Evolutionary conservation across 2,113 vertebrate genomes (phyloP), one percentile per base, ranked within the genome.

Genomic region (Aleadryas rufinucha): DNA sequence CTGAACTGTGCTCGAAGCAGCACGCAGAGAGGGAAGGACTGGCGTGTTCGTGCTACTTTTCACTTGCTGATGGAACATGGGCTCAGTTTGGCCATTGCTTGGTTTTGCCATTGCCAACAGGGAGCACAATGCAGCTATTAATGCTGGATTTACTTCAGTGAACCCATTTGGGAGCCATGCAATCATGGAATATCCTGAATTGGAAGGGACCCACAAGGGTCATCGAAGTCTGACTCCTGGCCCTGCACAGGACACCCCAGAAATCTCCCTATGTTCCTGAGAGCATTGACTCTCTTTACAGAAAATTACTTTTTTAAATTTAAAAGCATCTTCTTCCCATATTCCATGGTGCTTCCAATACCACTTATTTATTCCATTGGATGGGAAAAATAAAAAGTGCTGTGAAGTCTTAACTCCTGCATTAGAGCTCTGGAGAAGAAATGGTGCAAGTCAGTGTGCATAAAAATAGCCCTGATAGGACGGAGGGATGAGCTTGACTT

Each of bases 61-160:
- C n/a, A 14, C 11, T 16, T 65, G 0, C 1, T 39, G 12, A 6
- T 31, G n/a, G 37, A n/a, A n/a, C 3, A 1, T 3, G 23, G 77
- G 9, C 27, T 75, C 23, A 5, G 11, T 47, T 54, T 61, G 70
- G 41, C 50, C 15, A 2, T 4, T 28, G 24, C 7, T 53, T 13
- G 16, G 31, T 65, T 78, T 65, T 65, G 5, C 39, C 30, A 17
- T 35, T 77, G 41, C 56, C 30, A 60, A 16, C 37, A 77, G 63
- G 42, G 9, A 80, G 21, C 37, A 39, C 6, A 8, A 19, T 12
- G 42, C 17, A 16, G 44, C 70, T 89, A 54, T 60, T 79, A 60
- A n/a, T 21, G 16, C 39, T 60, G 59, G 52, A 49, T 86, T 94
- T 68, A 39, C 75, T 72, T 83, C 37, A 53, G 31, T 64, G 80